These are phyloP conservation scores for Gortyna flavago DNA, from an alignment of 2,888 invertebrate species.

Conservation along the genomic window DNA sequence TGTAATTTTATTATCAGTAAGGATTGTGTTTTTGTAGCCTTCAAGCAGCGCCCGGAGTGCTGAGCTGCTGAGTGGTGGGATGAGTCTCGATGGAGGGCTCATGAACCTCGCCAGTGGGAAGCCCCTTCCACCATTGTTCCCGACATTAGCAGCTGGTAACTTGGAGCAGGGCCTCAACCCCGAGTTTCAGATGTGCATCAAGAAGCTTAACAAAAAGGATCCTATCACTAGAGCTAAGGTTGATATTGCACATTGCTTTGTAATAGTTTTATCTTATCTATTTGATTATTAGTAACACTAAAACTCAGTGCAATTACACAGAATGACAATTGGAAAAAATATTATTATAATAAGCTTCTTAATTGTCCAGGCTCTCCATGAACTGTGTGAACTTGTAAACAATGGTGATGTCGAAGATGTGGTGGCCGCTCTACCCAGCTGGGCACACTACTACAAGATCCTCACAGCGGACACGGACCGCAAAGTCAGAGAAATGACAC, in stretches of 20 bases:
- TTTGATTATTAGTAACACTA: neutral
- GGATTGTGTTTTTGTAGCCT: slow-evolving; percentile 91
- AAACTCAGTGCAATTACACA: neutral
- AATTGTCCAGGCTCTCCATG: slow-evolving; percentile 93
- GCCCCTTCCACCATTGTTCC: slow-evolving; percentile 77
- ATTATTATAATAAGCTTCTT: neutral
- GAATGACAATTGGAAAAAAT: neutral
- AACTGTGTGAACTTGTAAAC: slow-evolving; percentile 93
- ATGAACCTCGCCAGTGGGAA: slow-evolving; percentile 67
- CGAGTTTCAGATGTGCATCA: slow-evolving; percentile 94
- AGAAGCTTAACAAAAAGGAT: slow-evolving; percentile 97
- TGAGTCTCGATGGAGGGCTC: slow-evolving; percentile 67
- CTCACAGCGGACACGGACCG: slow-evolving; percentile 95
- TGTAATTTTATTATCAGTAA: neutral
- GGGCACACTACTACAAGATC: slow-evolving; percentile 95
- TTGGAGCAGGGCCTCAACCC: slow-evolving; percentile 93
- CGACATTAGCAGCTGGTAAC: slow-evolving; percentile 80
- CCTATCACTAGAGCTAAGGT: slow-evolving; percentile 97
- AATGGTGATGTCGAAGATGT: slow-evolving; percentile 92
- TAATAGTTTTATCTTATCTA: neutral
- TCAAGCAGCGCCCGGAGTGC: slow-evolving; percentile 97
- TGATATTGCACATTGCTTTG: neutral
- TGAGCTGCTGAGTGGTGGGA: slow-evolving; percentile 91
- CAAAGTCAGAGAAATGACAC: slow-evolving; percentile 94
- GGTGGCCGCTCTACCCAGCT: slow-evolving; percentile 93